These are phyloP conservation scores for Scotopteryx bipunctaria DNA, from an alignment of 2,888 invertebrate species.

Conservation along the genomic window DNA sequence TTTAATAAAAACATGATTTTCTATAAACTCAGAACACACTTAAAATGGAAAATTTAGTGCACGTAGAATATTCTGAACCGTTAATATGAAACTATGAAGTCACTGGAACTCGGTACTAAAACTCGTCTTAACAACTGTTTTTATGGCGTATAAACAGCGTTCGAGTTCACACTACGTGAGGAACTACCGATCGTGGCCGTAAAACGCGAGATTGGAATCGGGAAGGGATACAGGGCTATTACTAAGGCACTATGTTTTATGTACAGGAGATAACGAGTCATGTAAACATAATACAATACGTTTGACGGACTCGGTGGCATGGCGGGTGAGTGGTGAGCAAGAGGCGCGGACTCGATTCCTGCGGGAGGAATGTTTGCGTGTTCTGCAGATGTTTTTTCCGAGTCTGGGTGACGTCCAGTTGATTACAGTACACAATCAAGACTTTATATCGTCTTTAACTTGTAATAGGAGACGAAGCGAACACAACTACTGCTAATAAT, in stretches of 20 bases:
- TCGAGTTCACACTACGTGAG: slow-evolving; percentile 32
- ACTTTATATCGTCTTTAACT: too few relatives aligned
- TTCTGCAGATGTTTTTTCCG: too few relatives aligned
- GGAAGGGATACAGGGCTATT: slow-evolving; percentile 4
- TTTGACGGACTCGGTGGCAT: too few relatives aligned
- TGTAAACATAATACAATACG: not conserved
- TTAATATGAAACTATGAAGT: slow-evolving; percentile 10
- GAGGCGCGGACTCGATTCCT: too few relatives aligned
- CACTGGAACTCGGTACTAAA: slow-evolving; percentile 15
- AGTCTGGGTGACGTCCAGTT: too few relatives aligned
- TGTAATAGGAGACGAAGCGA: too few relatives aligned
- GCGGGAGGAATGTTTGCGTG: too few relatives aligned
- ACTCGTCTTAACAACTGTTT: slow-evolving; percentile 32
- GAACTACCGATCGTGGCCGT: slow-evolving; percentile 25
- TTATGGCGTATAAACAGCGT: slow-evolving; percentile 36
- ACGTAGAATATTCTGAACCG: not conserved
- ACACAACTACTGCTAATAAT: too few relatives aligned
- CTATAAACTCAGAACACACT: too few relatives aligned
- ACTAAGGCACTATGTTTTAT: not conserved
- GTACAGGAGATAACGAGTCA: not conserved
- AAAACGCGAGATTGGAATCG: slow-evolving; percentile 30
- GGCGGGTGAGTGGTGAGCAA: too few relatives aligned
- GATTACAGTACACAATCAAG: too few relatives aligned
- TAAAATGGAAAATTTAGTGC: slow-evolving; percentile 4
- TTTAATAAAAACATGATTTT: too few relatives aligned